Percentiles rank a stretch among this genome's conserved stretches.
Evolutionary conservation across 1,140 invertebrate genomes (phyloP).

Genomic region (Drosophila nigromelanica): DNA sequence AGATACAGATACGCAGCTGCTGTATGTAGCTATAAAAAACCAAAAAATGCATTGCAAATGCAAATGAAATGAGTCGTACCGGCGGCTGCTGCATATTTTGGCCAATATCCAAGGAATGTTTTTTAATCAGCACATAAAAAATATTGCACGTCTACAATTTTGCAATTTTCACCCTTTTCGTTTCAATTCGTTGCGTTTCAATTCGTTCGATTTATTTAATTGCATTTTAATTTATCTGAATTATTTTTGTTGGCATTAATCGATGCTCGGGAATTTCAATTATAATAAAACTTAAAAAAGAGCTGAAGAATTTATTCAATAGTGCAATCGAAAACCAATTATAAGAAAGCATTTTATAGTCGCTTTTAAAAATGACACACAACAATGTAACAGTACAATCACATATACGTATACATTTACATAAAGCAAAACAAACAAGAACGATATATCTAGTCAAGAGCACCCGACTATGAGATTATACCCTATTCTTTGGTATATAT

Average conservation of each 20-base stretch:
- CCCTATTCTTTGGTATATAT: neutral
- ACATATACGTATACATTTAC: conserved; percentile 14
- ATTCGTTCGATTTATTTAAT: conserved; percentile 82
- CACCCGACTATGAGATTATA: neutral
- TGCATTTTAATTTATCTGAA: conserved; percentile 83
- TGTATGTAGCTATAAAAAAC: conserved; percentile 33
- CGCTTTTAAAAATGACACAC: conserved; percentile 59
- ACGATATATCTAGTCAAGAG: neutral
- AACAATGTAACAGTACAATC: conserved; percentile 8
- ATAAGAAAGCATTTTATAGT: conserved; percentile 82
- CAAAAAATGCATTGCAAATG: conserved; percentile 62
- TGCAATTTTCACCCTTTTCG: conserved; percentile 43
- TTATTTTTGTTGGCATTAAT: conserved; percentile 48
- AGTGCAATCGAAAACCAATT: conserved; percentile 79
- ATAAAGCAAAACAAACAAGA: conserved; percentile 4
- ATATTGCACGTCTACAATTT: conserved; percentile 80
- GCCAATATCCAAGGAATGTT: conserved; percentile 83
- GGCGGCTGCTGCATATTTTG: conserved; percentile 74
- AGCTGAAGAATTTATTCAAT: conserved; percentile 79
- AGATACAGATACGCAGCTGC: conserved; percentile 47
- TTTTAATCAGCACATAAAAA: conserved; percentile 83
- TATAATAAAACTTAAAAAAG: conserved; percentile 55
- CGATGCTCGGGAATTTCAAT: conserved; percentile 33
- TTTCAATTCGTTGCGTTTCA: conserved; percentile 33
- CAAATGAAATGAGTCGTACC: conserved; percentile 65